Evolutionary conservation across 2,888 invertebrate genomes (phyloP), one percentile per base, ranked within the genome.

Genomic region (Megamerina dolium): DNA sequence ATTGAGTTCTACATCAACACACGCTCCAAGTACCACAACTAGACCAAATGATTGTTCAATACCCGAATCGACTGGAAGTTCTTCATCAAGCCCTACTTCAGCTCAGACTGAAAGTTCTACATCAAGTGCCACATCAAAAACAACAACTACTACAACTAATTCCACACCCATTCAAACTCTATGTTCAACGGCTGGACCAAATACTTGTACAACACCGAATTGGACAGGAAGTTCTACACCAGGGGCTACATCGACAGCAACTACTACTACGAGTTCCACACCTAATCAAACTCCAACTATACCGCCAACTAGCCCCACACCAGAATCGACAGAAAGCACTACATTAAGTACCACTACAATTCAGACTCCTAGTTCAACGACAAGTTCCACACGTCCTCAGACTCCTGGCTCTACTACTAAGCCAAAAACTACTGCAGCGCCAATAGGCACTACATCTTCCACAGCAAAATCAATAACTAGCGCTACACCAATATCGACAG

Each of bases 271-370:
- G 19, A 18, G 17, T 13, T 14, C 23, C 14, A 13, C 33, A 10
- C 14, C 19, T 5, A 33, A 31, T 13, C 26, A 29, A 3, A 37
- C 31, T 12, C 13, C 18, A 2, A 19, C 14, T 23, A 31, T 39
- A 20, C 9, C 39, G 34, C 19, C 39, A 2, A 17, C 36, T 1
- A 36, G 23, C 2, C 12, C 20, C 14, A 30, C 43, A 26, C 21
- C 33, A 12, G 29, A 37, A 2, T 26, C 41, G 2, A 41, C 41
- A 10, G n/a, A 19, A 32, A 35, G 21, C 1, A 19, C 43, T 5
- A 43, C 37, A n/a, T 19, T 33, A 33, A 37, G 32, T 12, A 27
- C 14, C 13, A 33, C 37, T 2, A 32, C 13, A 6, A 36, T 14
- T 14, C 35, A 34, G 9, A 32, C 32, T 3, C 2, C 4, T 13